Percentiles rank a stretch among this genome's conserved stretches.
phyloP scores from a whole-genome alignment of 2,113 vertebrate species.

The Ovis aries region ARS-UI_Ramb_v3.0 NC_056067.1:50363001-50363500 shows the following conservation, averaged over 20 bases:
- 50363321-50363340: not conserved
- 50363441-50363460: not conserved
- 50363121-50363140: not conserved
- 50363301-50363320: not conserved
- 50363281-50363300: not conserved
- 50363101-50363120: not conserved
- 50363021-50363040: not conserved
- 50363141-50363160: not conserved
- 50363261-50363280: not conserved
- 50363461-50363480: not conserved
- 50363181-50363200: not conserved
- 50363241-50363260: not conserved
- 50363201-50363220: not conserved
- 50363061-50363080: not conserved
- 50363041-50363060: not conserved
- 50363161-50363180: not conserved
- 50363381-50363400: not conserved
- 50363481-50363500: not conserved
- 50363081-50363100: not conserved
- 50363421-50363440: not conserved
- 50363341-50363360: not conserved
- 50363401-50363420: too few species aligned
- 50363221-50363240: not conserved
- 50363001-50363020: not conserved
- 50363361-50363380: not conserved